A percentile compares a stretch with the other conserved stretches of the same genome.
Evolutionary conservation across 1,140 invertebrate genomes (phyloP).

Genomic region (Euschistus heros): DNA sequence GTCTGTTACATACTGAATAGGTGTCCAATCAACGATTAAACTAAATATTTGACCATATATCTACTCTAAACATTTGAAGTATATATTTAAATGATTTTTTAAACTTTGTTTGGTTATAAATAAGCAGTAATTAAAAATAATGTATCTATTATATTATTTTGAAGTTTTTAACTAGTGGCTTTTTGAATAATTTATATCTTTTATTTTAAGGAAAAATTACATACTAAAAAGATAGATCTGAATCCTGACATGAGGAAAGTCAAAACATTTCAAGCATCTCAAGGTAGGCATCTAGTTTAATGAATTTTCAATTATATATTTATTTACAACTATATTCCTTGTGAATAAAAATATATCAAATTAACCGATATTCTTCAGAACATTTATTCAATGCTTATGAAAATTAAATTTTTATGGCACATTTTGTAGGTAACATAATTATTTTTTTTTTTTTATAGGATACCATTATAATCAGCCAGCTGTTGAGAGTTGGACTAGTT

Average conservation of each 20-base stretch:
- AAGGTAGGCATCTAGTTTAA: neutral
- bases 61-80: too few species aligned
- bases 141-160: neutral
- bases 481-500: slow-evolving; percentile 21
- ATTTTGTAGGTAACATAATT: too few species aligned
- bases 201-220: slow-evolving; percentile 22
- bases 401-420: too few species aligned
- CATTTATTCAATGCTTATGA: too few species aligned
- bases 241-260: slow-evolving; percentile 20
- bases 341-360: too few species aligned
- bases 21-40: too few species aligned
- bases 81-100: too few species aligned
- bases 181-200: neutral
- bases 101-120: too few species aligned
- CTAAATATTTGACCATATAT: too few species aligned
- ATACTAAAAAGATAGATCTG: slow-evolving; percentile 22
- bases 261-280: slow-evolving; percentile 3
- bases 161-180: too few species aligned
- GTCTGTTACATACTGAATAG: too few species aligned
- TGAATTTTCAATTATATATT: neutral
- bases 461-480: neutral
- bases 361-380: too few species aligned
- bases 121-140: neutral
- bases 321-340: neutral
- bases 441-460: neutral